phyloP scores from a whole-genome alignment of 2,113 vertebrate species.

The Scomber scombrus region DNA sequence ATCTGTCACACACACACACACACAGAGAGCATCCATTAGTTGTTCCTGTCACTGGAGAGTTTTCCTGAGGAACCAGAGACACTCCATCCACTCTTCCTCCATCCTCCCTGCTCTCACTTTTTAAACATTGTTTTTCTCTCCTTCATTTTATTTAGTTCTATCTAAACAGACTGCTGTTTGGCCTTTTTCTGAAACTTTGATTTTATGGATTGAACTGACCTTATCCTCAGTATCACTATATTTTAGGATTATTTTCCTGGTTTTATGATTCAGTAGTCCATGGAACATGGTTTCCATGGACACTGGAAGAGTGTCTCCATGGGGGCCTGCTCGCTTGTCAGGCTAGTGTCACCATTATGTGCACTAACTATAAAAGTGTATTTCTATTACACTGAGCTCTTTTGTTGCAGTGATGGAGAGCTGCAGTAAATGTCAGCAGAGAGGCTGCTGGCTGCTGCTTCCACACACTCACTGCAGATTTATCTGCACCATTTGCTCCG shows the following conservation, averaged over 20 bases:
- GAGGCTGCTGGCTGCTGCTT: slow-evolving; percentile 16
- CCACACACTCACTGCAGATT: slow-evolving; percentile 29
- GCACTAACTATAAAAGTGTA: slow-evolving; percentile 15
- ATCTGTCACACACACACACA: slow-evolving; percentile 38
- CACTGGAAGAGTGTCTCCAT: background rate
- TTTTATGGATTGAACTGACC: no score
- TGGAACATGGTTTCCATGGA: slow-evolving; percentile 20
- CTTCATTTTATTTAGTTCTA: no score
- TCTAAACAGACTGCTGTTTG: no score
- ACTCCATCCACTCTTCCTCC: background rate
- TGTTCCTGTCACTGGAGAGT: slow-evolving; percentile 24
- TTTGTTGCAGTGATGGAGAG: slow-evolving; percentile 38
- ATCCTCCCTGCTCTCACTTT: background rate
- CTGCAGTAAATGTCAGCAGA: slow-evolving; percentile 36
- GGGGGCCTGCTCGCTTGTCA: background rate
- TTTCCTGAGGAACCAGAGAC: no score
- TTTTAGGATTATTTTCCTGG: no score
- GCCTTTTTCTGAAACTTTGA: no score
- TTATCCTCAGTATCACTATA: no score
- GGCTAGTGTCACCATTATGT: slow-evolving; percentile 14
- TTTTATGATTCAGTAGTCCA: no score
- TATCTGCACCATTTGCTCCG: slow-evolving; percentile 18
- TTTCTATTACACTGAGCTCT: slow-evolving; percentile 19
- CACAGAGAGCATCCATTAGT: slow-evolving; percentile 42
- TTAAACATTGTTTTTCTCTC: no score